Base-by-base conservation (phyloP, 2,888 invertebrate genomes). In the Anoplius nigerrimus region DNA sequence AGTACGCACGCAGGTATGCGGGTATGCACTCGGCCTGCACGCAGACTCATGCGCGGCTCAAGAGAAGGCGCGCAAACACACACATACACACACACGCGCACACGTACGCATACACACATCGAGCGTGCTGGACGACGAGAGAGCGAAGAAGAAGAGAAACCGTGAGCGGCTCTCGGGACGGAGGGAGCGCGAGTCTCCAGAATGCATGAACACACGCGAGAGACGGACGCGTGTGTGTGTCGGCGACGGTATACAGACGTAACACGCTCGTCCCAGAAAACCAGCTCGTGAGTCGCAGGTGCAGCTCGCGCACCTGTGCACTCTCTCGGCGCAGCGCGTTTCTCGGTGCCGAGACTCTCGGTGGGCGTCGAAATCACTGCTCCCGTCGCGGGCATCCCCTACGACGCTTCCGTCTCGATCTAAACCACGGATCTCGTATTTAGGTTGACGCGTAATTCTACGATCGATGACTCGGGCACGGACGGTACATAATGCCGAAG, bases 351-450 rank as follows among this genome's bases (percentile, higher is more conserved):
- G 1, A 15, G 13, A 11, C 11, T 11, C 16, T 42, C 22, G 51
- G 48, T 60, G 60, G 27, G 56, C 59, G 59, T 69, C 45, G 51
- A 62, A 72, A 72, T 70, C 72, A 61, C 63, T 15, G 57, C 42
- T 43, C 20, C 5, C 6, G 24, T 34, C 34, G 4, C 34, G 34
- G 2, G 2, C 24, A 24, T 24, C 6, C 24, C 6, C 24, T 24
- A 4, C n/a, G n/a, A n/a, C n/a, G n/a, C n/a, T n/a, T n/a, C n/a
- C n/a, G n/a, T n/a, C n/a, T n/a, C n/a, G n/a, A n/a, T n/a, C n/a
- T n/a, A n/a, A n/a, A n/a, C n/a, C n/a, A n/a, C n/a, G n/a, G n/a
- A n/a, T n/a, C n/a, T n/a, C n/a, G n/a, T n/a, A n/a, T n/a, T n/a
- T n/a, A n/a, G n/a, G n/a, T n/a, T n/a, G n/a, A n/a, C n/a, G n/a